phyloP scores from a whole-genome alignment of 2,888 invertebrate species.

The Unio delphinus region DNA sequence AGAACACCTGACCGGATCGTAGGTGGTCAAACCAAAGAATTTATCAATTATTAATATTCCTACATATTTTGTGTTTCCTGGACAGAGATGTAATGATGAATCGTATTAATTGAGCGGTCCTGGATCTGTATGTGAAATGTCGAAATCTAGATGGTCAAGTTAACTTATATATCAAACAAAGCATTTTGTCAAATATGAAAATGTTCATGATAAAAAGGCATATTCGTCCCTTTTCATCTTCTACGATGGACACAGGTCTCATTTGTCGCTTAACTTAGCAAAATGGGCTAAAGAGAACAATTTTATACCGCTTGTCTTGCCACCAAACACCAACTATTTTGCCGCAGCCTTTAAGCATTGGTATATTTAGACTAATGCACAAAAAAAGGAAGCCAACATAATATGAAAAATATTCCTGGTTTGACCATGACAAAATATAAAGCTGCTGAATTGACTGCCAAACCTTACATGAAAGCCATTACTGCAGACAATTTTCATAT shows the following conservation, averaged over 20 bases:
- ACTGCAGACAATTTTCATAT: too few relatives aligned
- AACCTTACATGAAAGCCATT: not conserved
- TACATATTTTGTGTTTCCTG: constrained; percentile 17
- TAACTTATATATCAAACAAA: constrained; percentile 12
- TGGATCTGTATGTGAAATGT: constrained; percentile 13
- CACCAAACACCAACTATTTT: not conserved
- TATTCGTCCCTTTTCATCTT: constrained; percentile 5
- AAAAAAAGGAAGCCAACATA: too few relatives aligned
- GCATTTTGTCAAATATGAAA: constrained; percentile 13
- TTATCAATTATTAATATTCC: constrained; percentile 9
- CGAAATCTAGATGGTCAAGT: constrained; percentile 23
- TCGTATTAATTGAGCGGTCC: constrained; percentile 5
- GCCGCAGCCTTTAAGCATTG: not conserved
- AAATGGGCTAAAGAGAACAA: constrained; percentile 2
- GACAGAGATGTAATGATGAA: constrained; percentile 11
- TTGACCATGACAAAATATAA: constrained; percentile 3
- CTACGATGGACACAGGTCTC: constrained; percentile 11
- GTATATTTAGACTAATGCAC: constrained; percentile 2
- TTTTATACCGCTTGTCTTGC: not conserved
- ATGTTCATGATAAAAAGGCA: constrained; percentile 1
- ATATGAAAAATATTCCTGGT: constrained; percentile 6
- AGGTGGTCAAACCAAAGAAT: constrained; percentile 1
- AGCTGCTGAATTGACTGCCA: not conserved
- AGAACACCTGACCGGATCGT: not conserved
- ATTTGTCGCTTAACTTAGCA: constrained; percentile 3